Base-by-base conservation (phyloP, 2,797 vertebrate genomes). In the Etheostoma perlongum region DNA sequence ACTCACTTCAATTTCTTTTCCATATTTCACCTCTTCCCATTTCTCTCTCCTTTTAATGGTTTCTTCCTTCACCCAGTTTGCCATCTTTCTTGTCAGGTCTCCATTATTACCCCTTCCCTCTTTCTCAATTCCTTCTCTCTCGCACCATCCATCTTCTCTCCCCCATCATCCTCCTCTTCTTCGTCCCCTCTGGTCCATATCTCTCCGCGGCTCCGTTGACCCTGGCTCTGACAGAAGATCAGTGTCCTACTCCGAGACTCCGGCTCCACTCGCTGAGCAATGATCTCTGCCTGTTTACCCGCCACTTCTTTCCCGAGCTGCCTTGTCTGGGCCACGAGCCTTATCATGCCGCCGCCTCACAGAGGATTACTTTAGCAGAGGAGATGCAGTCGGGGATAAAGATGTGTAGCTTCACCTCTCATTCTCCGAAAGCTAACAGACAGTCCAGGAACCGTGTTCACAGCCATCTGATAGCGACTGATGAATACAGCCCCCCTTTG, bases 331-430 rank as follows among this genome's bases (percentile, higher is more conserved):
- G 74, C 71, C 3, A 54, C 82, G 91, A 89, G 88, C 68, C 85
- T 95, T 95, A 95, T 95, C 94, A 91, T 25, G 4, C 73, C 51
- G 23, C 74, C 49, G 68, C 79, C 91, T 90, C 91, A 87, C 84
- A 72, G 83, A 88, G 90, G 87, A 92, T 94, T 93, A 89, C 90
- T 94, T 93, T 89, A 83, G 70, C 74, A 82, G 81, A 86, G 79
- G 76, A 88, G 94, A 94, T 93, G 81, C 27, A 68, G 86, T 62
- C 62, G 14, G 46, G 93, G 94, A 94, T 92, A 93, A 81, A 90
- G 87, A 68, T 72, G 71, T 62, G 57, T 64, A 42, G 79, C 88
- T 83, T 93, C 92, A 94, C 93, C 91, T 90, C 90, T 92, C 85
- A 88, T 91, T 91, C 90, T 88, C 81, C 70, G 62, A 13, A 53